Evolutionary conservation across 2,113 vertebrate species (phyloP), one percentile per base, ranked within the genome.

Genomic region (Ginglymostoma cirratum): DNA sequence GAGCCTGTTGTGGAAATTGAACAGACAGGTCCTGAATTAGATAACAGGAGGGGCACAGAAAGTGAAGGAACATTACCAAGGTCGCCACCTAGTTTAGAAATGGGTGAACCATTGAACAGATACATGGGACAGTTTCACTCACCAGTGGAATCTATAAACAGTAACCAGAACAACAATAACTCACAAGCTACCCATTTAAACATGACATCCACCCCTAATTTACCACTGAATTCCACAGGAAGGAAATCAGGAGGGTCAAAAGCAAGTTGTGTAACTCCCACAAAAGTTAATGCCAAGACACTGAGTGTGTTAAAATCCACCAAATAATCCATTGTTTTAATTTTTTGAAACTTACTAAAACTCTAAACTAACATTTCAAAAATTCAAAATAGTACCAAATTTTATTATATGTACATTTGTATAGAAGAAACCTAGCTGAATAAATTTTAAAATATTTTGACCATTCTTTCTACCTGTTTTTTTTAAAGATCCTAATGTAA

Each of bases 111-210:
- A 24, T 96, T 98, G 96, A 99, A 98, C 97, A 97, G 98, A 19
- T 98, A 99, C 14, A 99, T 99, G 66, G 99, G 99, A 96, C 98
- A 99, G 2, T 99, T 99, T 96, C 98, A 98, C 52, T 99, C 99
- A 96, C 99, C 99, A 96, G 99, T 99, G 99, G 99, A 99, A 96
- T 98, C 98, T 0, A 97, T 99, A 87, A 99, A 99, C 94, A 99
- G 99, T 52, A 99, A 99, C 97, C 98, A 99, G 96, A 99, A 99
- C 97, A 98, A 99, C 97, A 99, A 98, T 97, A 97, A 96, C 76
- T 97, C 96, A 96, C 98, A 98, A 95, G 96, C 96, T 61, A 96
- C 97, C 97, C 97, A 96, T 95, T 96, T 97, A 61, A 96, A 97
- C 61, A 98, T 98, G 97, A 97, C 97, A 94, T n/a, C 89, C 95